phyloP scores from a whole-genome alignment of 2,113 vertebrate genomes.

The Micromys minutus region DNA sequence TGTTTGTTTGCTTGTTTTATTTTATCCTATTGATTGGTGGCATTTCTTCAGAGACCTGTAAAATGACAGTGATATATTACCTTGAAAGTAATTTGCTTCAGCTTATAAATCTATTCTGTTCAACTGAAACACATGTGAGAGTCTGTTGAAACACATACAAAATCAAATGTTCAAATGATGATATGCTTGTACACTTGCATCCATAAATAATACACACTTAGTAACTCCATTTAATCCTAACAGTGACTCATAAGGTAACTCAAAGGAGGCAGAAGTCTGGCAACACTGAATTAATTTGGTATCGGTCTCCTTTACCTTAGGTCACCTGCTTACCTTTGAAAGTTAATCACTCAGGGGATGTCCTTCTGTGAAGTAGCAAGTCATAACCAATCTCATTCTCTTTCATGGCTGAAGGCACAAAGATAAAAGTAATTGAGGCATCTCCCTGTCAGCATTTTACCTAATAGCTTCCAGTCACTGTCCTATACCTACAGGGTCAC shows the following conservation, averaged over 20 bases:
- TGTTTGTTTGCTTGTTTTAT: not conserved
- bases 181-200: not conserved
- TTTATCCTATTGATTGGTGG: not conserved
- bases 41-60: not conserved
- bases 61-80: not conserved
- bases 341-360: not conserved
- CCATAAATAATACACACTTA: not conserved
- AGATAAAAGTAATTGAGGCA: not conserved
- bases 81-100: not conserved
- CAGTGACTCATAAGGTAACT: not conserved
- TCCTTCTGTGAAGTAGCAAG: not conserved
- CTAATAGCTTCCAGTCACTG: not conserved
- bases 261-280: not conserved
- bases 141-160: not conserved
- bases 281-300: not conserved
- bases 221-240: not conserved
- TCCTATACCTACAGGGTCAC: not conserved
- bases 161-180: not conserved
- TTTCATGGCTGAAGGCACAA: conserved; percentile 18
- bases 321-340: not conserved
- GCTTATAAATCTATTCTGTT: not conserved
- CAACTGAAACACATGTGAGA: not conserved
- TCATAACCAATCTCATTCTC: not conserved
- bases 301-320: not conserved
- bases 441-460: conserved; percentile 9